Evolutionary conservation across 1,140 invertebrate species (phyloP).

Genomic region (Conopomorpha cramerella): DNA sequence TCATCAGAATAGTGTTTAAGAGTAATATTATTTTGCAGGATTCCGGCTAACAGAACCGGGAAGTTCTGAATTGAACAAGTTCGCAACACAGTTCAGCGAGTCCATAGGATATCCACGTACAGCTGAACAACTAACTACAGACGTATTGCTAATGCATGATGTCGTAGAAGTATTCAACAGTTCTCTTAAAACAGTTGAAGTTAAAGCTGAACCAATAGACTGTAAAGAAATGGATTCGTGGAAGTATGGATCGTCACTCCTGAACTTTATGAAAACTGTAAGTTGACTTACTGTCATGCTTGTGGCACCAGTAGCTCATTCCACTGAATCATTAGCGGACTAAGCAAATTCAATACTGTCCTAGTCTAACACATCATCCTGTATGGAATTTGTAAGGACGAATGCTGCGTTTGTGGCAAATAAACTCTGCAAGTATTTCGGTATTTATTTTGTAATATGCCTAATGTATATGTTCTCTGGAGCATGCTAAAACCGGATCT

Average conservation of each 20-base stretch:
- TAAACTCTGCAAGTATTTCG: too few species aligned
- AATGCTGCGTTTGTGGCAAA: too few species aligned
- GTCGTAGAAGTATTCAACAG: constrained; percentile 26
- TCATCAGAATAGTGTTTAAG: neutral
- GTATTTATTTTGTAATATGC: too few species aligned
- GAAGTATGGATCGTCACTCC: constrained; percentile 30
- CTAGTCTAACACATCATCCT: too few species aligned
- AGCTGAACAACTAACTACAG: constrained; percentile 23
- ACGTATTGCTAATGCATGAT: constrained; percentile 32
- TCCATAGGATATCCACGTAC: constrained; percentile 11
- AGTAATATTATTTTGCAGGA: constrained; percentile 14
- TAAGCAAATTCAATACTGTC: too few species aligned
- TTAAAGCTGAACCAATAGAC: constrained; percentile 9
- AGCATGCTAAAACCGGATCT: neutral
- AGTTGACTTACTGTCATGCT: too few species aligned
- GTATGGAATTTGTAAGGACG: too few species aligned
- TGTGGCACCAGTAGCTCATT: too few species aligned
- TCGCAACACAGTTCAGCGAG: too few species aligned
- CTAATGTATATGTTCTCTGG: too few species aligned
- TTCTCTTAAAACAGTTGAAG: constrained; percentile 22
- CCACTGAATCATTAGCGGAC: too few species aligned
- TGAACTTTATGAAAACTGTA: constrained; percentile 50
- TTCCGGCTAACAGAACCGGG: constrained; percentile 27
- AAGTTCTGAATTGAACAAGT: constrained; percentile 18
- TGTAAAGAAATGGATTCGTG: constrained; percentile 30